Evolutionary conservation across 1,140 invertebrate species (phyloP).

Genomic region (Brachionus paranguensis): DNA sequence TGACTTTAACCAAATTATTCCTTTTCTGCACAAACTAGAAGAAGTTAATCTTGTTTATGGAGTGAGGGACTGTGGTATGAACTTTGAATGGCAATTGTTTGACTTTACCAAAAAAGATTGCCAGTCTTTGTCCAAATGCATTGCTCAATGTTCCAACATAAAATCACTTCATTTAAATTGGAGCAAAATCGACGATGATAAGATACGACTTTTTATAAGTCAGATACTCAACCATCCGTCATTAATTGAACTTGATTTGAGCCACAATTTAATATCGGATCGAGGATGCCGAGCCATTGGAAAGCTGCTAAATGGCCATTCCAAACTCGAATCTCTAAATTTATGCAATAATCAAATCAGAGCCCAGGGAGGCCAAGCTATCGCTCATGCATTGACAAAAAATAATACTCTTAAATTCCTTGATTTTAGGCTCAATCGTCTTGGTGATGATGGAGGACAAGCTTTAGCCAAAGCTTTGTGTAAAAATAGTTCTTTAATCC

Average conservation of each 20-base stretch:
- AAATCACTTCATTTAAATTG: constrained; percentile 41
- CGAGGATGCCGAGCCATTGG: constrained; percentile 53
- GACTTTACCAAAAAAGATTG: constrained; percentile 55
- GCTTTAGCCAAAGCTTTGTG: constrained; percentile 43
- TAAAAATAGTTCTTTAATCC: constrained; percentile 48
- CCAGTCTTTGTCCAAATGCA: constrained; percentile 51
- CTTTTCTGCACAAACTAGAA: constrained; percentile 48
- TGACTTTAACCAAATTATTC: constrained; percentile 51
- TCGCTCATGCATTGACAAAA: constrained; percentile 54
- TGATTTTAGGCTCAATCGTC: constrained; percentile 49
- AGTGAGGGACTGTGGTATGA: constrained; percentile 56
- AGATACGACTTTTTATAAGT: constrained; percentile 51
- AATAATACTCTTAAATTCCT: constrained; percentile 49
- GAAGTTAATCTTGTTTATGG: constrained; percentile 53
- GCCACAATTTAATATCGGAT: constrained; percentile 54
- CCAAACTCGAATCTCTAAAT: constrained; percentile 48
- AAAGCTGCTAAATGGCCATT: constrained; percentile 55
- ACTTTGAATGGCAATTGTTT: constrained; percentile 57
- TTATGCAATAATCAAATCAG: constrained; percentile 53
- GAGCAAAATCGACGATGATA: constrained; percentile 43
- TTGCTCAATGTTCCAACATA: constrained; percentile 43
- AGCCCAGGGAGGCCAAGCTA: constrained; percentile 51
- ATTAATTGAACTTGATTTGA: constrained; percentile 51
- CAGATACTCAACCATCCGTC: constrained; percentile 51
- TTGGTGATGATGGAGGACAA: constrained; percentile 55